These are phyloP conservation scores for Dryadula phaetusa DNA, from an alignment of 2,888 invertebrate genomes.

Conservation along the genomic window DNA sequence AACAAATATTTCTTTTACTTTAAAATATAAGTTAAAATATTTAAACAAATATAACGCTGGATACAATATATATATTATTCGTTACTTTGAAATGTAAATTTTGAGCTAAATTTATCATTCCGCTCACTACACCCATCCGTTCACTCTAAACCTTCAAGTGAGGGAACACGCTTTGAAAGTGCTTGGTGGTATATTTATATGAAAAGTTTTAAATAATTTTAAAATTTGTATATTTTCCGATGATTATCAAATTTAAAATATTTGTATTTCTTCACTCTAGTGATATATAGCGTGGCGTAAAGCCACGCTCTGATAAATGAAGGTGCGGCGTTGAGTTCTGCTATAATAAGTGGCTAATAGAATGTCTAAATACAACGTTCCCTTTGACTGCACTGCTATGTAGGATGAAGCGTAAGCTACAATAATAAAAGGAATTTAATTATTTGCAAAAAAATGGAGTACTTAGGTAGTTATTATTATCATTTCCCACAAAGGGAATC, in stretches of 20 bases:
- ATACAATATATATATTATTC: slow-evolving; percentile 9
- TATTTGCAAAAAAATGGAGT: too few species aligned
- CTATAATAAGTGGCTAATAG: neutral
- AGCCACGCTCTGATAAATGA: neutral
- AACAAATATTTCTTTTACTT: too few species aligned
- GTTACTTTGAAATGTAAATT: slow-evolving; percentile 23
- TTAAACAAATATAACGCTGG: neutral
- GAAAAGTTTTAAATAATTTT: neutral
- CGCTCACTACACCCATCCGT: slow-evolving; percentile 35
- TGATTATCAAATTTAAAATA: too few species aligned
- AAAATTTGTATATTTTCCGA: too few species aligned
- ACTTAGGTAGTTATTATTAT: too few species aligned
- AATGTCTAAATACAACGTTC: neutral
- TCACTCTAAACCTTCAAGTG: slow-evolving; percentile 34
- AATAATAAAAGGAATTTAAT: too few species aligned
- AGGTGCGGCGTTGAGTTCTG: neutral
- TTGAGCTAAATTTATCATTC: slow-evolving; percentile 36
- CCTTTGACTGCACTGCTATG: neutral
- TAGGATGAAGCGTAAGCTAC: neutral
- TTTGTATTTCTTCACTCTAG: too few species aligned
- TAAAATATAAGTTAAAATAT: neutral
- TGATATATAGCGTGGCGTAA: neutral
- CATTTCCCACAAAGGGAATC: too few species aligned
- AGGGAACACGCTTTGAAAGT: slow-evolving; percentile 25
- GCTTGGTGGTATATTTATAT: slow-evolving; percentile 4